These are phyloP conservation scores for Sinodicranocentrus sp. DNA, from an alignment of 2,888 invertebrate species.

Conservation along the genomic window DNA sequence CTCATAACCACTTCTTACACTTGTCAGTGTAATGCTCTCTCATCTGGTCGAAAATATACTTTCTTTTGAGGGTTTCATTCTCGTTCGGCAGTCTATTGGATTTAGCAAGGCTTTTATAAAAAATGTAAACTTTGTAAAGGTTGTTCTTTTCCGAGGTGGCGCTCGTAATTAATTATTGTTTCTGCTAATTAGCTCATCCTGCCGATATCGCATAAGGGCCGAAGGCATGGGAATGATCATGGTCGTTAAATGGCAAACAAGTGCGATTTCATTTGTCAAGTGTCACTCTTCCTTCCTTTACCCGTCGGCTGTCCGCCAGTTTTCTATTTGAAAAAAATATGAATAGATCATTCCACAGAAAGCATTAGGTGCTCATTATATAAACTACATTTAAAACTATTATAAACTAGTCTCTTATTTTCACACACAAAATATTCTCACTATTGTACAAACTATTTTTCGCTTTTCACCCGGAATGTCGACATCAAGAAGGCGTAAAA, in stretches of 20 bases:
- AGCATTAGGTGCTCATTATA: too few relatives aligned
- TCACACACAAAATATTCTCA: too few relatives aligned
- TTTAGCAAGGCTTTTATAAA: background rate
- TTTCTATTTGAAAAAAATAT: too few relatives aligned
- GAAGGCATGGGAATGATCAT: slow-evolving; percentile 28
- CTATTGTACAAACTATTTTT: too few relatives aligned
- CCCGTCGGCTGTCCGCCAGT: slow-evolving; percentile 10
- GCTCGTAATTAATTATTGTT: slow-evolving; percentile 56
- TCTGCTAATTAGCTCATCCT: slow-evolving; percentile 56
- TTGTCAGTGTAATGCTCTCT: background rate
- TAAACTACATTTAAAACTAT: too few relatives aligned
- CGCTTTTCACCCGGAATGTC: too few relatives aligned
- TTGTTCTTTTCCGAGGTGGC: background rate
- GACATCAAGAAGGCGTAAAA: too few relatives aligned
- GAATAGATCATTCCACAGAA: too few relatives aligned
- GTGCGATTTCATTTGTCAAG: slow-evolving; percentile 58
- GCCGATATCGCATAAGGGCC: background rate
- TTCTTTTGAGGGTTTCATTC: slow-evolving; percentile 21
- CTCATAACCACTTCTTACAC: slow-evolving; percentile 7
- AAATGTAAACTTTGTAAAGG: background rate
- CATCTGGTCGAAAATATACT: slow-evolving; percentile 6
- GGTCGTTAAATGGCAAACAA: slow-evolving; percentile 36
- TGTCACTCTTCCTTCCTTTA: slow-evolving; percentile 46
- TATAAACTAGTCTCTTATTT: too few relatives aligned
- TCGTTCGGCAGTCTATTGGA: background rate